Conservation (phyloP, 2,888 invertebrate species). For the Lepeophtheirus nordmannii region DNA sequence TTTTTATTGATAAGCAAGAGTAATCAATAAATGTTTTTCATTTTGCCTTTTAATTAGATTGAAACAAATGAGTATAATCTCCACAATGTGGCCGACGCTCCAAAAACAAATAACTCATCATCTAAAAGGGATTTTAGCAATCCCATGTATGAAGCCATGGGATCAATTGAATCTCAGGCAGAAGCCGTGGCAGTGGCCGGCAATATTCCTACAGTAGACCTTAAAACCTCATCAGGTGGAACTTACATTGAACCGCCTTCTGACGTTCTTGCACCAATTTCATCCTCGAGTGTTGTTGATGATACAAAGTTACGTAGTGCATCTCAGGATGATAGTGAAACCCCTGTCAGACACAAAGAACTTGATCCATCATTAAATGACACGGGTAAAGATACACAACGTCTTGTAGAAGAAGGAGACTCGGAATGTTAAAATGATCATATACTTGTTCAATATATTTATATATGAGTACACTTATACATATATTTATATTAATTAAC, state of each 20-base stretch:
- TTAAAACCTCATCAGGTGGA: conserved; percentile 28
- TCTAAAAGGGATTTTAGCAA: conserved; percentile 61
- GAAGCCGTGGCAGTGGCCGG: conserved; percentile 26
- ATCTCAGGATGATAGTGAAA: conserved; percentile 28
- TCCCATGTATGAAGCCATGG: conserved; percentile 83
- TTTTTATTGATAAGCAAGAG: not conserved
- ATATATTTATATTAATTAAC: no score
- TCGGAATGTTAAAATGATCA: conserved; percentile 13
- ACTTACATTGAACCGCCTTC: conserved; percentile 64
- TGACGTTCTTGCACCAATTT: conserved; percentile 39
- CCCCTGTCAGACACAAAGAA: conserved; percentile 49
- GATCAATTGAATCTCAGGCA: conserved; percentile 32
- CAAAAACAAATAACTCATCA: not conserved
- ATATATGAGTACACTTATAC: no score
- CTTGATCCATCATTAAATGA: conserved; percentile 66
- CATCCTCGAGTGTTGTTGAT: conserved; percentile 12
- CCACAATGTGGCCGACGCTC: not conserved
- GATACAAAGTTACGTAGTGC: not conserved
- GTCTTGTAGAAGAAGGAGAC: conserved; percentile 44
- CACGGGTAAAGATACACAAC: conserved; percentile 78
- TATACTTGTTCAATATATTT: no score
- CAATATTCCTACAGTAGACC: conserved; percentile 27
- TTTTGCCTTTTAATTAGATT: not conserved
- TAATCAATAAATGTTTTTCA: not conserved
- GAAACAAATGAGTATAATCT: not conserved